phyloP scores from a whole-genome alignment of 2,888 invertebrate genomes.

The Stenolophus ochropezus region DNA sequence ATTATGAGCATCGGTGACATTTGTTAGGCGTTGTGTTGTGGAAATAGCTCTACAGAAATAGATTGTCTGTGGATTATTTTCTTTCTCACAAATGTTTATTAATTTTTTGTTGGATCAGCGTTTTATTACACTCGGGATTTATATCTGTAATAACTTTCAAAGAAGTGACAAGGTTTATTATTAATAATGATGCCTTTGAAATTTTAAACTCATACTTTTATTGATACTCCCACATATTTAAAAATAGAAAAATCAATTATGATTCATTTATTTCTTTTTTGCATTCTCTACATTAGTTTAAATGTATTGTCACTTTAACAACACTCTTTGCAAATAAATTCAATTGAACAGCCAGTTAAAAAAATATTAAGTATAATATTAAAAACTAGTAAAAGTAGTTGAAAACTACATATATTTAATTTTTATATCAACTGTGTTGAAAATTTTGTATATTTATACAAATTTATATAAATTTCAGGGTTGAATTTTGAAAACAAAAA shows the following conservation, averaged over 20 bases:
- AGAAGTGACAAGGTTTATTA: background rate
- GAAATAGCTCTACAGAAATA: constrained; percentile 28
- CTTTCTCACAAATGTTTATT: constrained; percentile 19
- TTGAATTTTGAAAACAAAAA: no score
- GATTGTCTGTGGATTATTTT: constrained; percentile 25
- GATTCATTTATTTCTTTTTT: no score
- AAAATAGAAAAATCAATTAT: background rate
- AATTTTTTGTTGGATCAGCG: constrained; percentile 18
- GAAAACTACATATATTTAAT: no score
- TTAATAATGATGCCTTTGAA: background rate
- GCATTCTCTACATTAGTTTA: background rate
- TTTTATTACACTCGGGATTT: background rate
- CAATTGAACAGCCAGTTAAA: no score
- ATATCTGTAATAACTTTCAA: constrained; percentile 13
- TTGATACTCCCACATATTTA: background rate
- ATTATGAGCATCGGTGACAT: constrained; percentile 35
- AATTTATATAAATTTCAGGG: no score
- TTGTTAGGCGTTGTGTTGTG: constrained; percentile 15
- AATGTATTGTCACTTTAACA: no score
- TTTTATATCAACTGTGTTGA: no score
- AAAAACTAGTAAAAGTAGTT: no score
- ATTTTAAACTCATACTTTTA: background rate
- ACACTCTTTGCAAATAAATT: no score
- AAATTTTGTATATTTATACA: no score
- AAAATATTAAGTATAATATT: no score